Conservation (phyloP, 2,113 vertebrate genomes). For the Tamias sibiricus region DNA sequence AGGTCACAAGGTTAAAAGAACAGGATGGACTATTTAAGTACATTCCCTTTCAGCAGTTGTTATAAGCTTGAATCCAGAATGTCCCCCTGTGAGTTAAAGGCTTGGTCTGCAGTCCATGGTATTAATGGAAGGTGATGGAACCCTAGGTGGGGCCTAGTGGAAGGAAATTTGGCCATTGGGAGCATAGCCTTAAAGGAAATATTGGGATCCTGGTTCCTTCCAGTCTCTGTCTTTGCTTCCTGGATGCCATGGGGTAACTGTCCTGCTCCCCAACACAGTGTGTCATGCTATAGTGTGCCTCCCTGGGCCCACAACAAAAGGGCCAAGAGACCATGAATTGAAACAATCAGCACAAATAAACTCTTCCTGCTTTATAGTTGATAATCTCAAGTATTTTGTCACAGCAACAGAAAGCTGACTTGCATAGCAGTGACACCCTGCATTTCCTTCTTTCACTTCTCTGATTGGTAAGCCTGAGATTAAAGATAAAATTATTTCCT, state of each 20-base stretch:
- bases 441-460: background rate
- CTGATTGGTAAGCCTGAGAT: background rate
- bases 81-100: too few species aligned
- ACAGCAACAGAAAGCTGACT: background rate
- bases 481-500: background rate
- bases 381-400: background rate
- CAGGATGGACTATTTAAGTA: background rate
- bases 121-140: too few species aligned
- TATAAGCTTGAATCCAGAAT: background rate
- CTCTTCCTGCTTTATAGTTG: background rate
- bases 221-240: background rate
- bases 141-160: background rate
- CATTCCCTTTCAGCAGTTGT: background rate
- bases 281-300: too few species aligned
- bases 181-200: background rate
- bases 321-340: background rate
- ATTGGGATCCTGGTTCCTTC: background rate
- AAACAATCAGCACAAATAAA: background rate
- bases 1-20: background rate
- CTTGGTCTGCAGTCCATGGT: background rate
- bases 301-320: background rate
- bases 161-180: background rate
- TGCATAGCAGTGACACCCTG: too few species aligned
- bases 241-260: background rate
- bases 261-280: too few species aligned